phyloP scores from a whole-genome alignment of 2,888 invertebrate species.

The Eupithecia subfuscata region DNA sequence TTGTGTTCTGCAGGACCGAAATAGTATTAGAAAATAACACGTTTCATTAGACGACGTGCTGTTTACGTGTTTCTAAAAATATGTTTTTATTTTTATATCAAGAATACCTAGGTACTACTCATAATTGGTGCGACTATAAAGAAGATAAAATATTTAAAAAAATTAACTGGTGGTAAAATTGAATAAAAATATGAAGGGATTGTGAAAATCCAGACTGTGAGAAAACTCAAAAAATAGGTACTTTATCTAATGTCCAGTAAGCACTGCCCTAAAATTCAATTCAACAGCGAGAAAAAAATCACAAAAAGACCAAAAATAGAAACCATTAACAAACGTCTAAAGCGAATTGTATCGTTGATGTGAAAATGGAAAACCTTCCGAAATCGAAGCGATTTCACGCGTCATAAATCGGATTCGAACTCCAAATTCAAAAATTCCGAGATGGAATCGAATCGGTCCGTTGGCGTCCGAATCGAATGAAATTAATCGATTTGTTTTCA shows the following conservation, averaged over 20 bases:
- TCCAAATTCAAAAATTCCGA: conserved; percentile 67
- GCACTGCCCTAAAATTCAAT: conserved; percentile 23
- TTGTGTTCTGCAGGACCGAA: conserved; percentile 62
- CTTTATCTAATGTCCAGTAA: not conserved
- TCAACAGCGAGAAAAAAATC: conserved; percentile 56
- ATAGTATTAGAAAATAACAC: conserved; percentile 55
- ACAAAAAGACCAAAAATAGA: conserved; percentile 37
- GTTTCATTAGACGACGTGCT: conserved; percentile 50
- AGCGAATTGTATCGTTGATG: conserved; percentile 72
- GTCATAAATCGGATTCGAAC: conserved; percentile 74
- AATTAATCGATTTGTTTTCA: conserved; percentile 80
- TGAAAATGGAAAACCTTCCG: conserved; percentile 79
- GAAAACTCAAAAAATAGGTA: not conserved
- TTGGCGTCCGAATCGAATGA: conserved; percentile 79
- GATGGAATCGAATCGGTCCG: conserved; percentile 67
- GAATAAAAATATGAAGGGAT: no score
- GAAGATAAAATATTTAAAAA: no score
- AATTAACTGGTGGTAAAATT: no score
- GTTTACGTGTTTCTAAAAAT: conserved; percentile 55
- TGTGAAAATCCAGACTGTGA: not conserved
- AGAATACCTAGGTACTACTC: no score
- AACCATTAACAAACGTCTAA: conserved; percentile 73
- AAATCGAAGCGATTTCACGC: conserved; percentile 80
- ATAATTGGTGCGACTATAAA: no score
- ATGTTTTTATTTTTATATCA: conserved; percentile 26